Base-by-base conservation (phyloP, 2,888 invertebrate species). In the Sericinus montela region DNA sequence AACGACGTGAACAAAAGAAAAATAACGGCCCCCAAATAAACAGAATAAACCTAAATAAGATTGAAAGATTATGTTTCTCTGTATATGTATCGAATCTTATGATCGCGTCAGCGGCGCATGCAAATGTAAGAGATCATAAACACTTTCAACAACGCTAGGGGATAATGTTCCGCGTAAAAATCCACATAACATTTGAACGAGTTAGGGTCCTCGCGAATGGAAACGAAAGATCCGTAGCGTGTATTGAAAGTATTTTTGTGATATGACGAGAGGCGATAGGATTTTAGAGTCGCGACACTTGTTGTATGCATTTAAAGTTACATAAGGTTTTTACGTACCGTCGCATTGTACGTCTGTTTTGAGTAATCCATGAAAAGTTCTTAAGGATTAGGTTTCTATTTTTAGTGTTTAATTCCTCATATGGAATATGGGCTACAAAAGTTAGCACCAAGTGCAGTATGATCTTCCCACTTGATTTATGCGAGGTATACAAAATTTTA, bases 21-120 rank as follows among this genome's bases (percentile, higher is more conserved):
- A 41, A 19, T 36, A 45, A 40, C n/a, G 10, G 8, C 25, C 42
- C 42, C 40, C 29, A 37, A 45, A 50, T 23, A 15, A 51, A 40
- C 19, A 19, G 5, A 13, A 16, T 30, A 45, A 45, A 1, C 10
- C 8, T 19, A 14, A 25, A 19, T 5, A 19, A 40, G 1, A 5
- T 35, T 29, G 5, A 2, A 19, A 40, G 1, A 5, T 35, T 29
- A 11, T 28, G 47, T 35, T 7, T 34, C 29, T 49, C 10, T 49
- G 45, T 49, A 36, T 4, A 35, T 45, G 35, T 48, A 10, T 5
- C 23, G 15, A 41, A 36, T 9, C 1, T 38, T 19, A n/a, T 23
- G 32, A n/a, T 7, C n/a, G 11, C 10, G 5, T 32, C n/a, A 10
- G 32, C 32, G 11, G 11, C 3, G 1, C 39, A 39, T 36, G 44